Conservation (phyloP, 2,888 invertebrate species). For the Morpho deidamia region DNA sequence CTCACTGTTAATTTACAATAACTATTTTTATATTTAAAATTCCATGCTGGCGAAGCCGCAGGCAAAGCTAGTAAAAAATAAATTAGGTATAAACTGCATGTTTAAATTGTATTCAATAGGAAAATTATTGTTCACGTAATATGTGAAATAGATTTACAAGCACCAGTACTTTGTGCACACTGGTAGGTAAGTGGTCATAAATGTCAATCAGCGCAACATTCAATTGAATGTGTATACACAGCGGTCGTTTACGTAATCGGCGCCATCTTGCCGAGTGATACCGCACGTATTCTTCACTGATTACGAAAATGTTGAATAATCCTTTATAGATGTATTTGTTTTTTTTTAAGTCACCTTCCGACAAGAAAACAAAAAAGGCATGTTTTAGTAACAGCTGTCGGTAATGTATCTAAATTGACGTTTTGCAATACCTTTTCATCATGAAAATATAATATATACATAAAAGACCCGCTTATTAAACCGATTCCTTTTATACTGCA, state of each 20-base stretch:
- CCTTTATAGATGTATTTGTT: no score
- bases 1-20: no score
- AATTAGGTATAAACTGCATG: no score
- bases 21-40: no score
- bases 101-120: no score
- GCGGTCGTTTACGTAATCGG: conserved; percentile 37
- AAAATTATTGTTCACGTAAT: no score
- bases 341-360: no score
- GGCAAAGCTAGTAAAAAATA: no score
- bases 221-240: conserved; percentile 45
- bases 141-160: no score
- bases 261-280: conserved; percentile 40
- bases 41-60: no score
- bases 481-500: neutral
- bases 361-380: no score
- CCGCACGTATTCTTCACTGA: conserved; percentile 17
- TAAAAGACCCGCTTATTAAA: neutral
- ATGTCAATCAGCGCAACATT: conserved; percentile 52
- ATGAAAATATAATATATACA: neutral
- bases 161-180: neutral
- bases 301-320: neutral
- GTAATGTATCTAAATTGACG: neutral
- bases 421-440: neutral
- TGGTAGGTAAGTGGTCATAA: conserved; percentile 52
- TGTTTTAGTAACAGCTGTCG: no score